phyloP scores from a whole-genome alignment of 2,888 invertebrate species.

The Diaprepes abbreviatus region DNA sequence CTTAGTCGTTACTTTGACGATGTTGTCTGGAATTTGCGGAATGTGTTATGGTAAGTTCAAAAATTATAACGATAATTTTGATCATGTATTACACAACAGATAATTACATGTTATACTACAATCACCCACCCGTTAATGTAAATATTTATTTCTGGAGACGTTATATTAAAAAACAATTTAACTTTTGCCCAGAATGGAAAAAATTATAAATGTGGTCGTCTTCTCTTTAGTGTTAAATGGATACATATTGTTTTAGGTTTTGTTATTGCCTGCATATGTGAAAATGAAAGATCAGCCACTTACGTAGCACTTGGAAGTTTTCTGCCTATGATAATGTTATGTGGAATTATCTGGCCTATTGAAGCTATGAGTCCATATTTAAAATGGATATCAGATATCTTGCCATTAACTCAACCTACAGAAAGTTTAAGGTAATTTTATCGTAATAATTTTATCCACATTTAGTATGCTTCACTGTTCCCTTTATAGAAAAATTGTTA shows the following conservation, averaged over 20 bases:
- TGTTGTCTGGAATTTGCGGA: constrained; percentile 90
- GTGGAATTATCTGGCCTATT: constrained; percentile 95
- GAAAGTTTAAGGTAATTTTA: constrained; percentile 83
- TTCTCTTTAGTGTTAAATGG: too few relatives aligned
- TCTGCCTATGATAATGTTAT: constrained; percentile 86
- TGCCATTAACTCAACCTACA: constrained; percentile 90
- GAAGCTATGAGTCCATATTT: constrained; percentile 89
- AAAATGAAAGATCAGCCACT: constrained; percentile 87
- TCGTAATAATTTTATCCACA: too few relatives aligned
- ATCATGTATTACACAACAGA: too few relatives aligned
- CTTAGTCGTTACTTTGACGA: constrained; percentile 80
- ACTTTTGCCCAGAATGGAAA: too few relatives aligned
- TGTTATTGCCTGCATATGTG: constrained; percentile 84
- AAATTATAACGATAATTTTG: background rate
- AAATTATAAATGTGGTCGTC: too few relatives aligned
- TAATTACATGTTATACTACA: too few relatives aligned
- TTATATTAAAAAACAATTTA: too few relatives aligned
- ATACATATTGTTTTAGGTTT: constrained; percentile 78
- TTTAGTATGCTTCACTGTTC: too few relatives aligned
- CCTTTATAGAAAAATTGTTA: too few relatives aligned
- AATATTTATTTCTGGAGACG: too few relatives aligned
- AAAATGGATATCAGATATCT: constrained; percentile 76
- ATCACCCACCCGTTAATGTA: too few relatives aligned
- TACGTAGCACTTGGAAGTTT: constrained; percentile 89
- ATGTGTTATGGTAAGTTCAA: constrained; percentile 81